Base-by-base conservation (phyloP, 2,113 vertebrate genomes). In the Emydura subglobosa region DNA sequence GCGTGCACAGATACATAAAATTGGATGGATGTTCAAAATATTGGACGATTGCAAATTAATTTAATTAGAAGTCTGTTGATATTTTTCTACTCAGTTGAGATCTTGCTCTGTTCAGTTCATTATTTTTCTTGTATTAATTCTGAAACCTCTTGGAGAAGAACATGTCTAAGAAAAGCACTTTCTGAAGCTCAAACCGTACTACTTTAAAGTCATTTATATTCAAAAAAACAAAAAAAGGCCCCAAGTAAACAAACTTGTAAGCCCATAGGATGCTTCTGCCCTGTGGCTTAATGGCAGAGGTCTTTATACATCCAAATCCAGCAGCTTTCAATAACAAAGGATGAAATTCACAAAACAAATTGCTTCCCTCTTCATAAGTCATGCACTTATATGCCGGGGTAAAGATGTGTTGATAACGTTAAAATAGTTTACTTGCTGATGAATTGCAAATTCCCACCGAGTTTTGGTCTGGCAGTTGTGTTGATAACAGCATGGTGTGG, bases 251-350 rank as follows among this genome's bases (percentile, higher is more conserved):
- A 97, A 97, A 97, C 96, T 97, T 89, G 97, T 97, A 91, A 96
- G 95, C 96, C 98, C 95, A 68, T 96, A 72, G 98, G 98, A 98
- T 91, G 85, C 96, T 97, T 95, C 97, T 95, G 96, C 97, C 98
- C 98, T 4, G 97, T 90, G 97, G 98, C 98, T 96, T 98, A 98
- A 98, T 98, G 87, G 97, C 97, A 93, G 96, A 89, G 96, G 97
- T 97, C 98, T 98, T 98, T 98, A 98, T 98, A 97, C 98, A 98
- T 98, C 98, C 97, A 96, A 98, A 98, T 95, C 97, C 97, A 97
- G 93, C 97, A 97, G 98, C 97, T 98, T 97, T 98, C 97, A 97
- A 97, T 97, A 97, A 98, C 98, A 98, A 98, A 98, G 97, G 98
- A 82, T 47, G 97, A 98, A 98, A 98, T 98, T 98, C 98, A 96